Percentiles rank a stretch among this genome's conserved stretches.
phyloP scores from a whole-genome alignment of 2,888 invertebrate genomes.

The Apodemia duryi region DNA sequence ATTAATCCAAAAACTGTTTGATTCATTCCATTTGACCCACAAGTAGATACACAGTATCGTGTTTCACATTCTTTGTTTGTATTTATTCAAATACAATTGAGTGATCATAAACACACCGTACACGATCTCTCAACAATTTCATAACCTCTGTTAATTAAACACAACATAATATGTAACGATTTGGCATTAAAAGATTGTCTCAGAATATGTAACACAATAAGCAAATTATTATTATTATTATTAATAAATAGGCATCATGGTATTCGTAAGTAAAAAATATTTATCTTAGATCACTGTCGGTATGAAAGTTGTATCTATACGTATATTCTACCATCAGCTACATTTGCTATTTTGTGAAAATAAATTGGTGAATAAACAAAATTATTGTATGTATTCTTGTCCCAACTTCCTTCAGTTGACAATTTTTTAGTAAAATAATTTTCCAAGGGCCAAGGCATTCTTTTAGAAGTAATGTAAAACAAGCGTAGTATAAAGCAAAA shows the following conservation, averaged over 20 bases:
- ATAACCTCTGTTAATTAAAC: slow-evolving; percentile 23
- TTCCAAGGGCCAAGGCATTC: background rate
- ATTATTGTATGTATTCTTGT: background rate
- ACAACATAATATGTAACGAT: slow-evolving; percentile 26
- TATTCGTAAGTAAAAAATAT: background rate
- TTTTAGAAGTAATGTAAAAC: background rate
- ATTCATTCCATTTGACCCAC: slow-evolving; percentile 27
- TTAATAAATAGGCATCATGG: background rate
- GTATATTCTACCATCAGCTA: background rate
- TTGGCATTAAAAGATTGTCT: slow-evolving; percentile 21
- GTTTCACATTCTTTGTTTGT: background rate
- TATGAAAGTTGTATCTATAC: background rate
- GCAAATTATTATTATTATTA: background rate
- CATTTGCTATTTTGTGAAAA: background rate
- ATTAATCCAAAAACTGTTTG: slow-evolving; percentile 54
- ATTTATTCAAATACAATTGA: slow-evolving; percentile 13
- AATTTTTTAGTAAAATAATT: background rate
- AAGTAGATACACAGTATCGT: slow-evolving; percentile 17
- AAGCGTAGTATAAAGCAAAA: background rate
- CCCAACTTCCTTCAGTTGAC: background rate
- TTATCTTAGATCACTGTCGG: background rate
- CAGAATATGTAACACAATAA: background rate
- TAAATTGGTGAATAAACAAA: background rate
- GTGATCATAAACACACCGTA: slow-evolving; percentile 19
- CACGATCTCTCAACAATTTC: slow-evolving; percentile 23